Percentiles rank a stretch among this genome's conserved stretches.
phyloP scores from a whole-genome alignment of 2,888 invertebrate genomes.

The Amphipoea oculea region DNA sequence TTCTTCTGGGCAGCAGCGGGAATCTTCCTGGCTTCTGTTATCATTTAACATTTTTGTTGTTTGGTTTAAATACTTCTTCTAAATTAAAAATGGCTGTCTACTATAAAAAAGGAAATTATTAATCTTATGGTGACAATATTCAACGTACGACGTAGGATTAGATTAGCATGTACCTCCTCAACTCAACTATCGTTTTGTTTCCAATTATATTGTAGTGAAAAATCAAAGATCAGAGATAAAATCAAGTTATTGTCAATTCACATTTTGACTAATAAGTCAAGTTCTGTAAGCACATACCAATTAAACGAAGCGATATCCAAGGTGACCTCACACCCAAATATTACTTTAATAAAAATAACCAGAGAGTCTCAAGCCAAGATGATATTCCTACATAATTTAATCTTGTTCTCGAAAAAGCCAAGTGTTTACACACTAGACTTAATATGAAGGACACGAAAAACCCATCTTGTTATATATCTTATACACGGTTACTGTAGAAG shows the following conservation, averaged over 20 bases:
- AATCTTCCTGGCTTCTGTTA: not conserved
- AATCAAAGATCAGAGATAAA: not conserved
- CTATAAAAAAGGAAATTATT: not conserved
- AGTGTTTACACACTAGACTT: constrained; percentile 13
- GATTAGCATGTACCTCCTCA: too few relatives aligned
- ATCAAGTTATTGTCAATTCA: not conserved
- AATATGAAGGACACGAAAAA: constrained; percentile 13
- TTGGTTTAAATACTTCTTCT: not conserved
- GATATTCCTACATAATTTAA: too few relatives aligned
- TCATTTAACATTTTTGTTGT: not conserved
- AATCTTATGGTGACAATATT: not conserved
- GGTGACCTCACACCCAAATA: too few relatives aligned
- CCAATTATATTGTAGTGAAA: not conserved
- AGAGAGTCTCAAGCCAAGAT: too few relatives aligned
- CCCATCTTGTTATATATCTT: constrained; percentile 17
- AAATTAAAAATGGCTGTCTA: not conserved
- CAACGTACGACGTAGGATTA: not conserved
- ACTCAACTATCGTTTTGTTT: not conserved
- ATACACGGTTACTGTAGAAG: not conserved
- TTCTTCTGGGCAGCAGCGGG: not conserved
- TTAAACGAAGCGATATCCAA: not conserved
- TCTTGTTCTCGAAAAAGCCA: too few relatives aligned
- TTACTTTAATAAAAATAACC: too few relatives aligned
- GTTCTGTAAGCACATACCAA: not conserved
- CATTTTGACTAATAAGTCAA: too few relatives aligned